A percentile compares a stretch with the other conserved stretches of the same genome.
Evolutionary conservation across 2,113 vertebrate species (phyloP).

Genomic region (Microtus richardsoni): DNA sequence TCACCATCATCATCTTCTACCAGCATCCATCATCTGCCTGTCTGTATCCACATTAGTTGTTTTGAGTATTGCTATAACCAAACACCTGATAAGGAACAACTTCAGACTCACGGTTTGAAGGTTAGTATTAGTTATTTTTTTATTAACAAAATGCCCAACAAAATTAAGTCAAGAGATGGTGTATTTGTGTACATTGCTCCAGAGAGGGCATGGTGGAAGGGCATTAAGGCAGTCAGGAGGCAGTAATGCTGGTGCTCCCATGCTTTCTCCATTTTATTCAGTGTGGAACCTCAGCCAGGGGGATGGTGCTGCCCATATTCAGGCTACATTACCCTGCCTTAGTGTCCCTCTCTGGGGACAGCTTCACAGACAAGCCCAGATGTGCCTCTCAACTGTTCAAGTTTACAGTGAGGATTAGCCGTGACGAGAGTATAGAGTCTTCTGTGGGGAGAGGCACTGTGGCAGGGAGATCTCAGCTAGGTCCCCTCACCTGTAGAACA

Average conservation of each 20-base stretch:
- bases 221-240: not conserved
- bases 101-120: not conserved
- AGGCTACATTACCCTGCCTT: not conserved
- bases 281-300: not conserved
- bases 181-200: not conserved
- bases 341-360: not conserved
- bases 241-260: not conserved
- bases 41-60: not conserved
- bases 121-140: not conserved
- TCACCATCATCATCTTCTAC: not conserved
- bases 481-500: not conserved
- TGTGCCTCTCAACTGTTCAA: not conserved
- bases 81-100: not conserved
- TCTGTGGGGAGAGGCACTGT: no score
- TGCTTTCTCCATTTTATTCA: not conserved
- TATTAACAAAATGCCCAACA: not conserved
- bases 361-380: not conserved
- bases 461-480: not conserved
- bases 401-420: not conserved
- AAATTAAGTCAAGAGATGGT: not conserved
- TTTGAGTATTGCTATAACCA: not conserved
- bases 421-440: not conserved
- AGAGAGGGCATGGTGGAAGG: not conserved
- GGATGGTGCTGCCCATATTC: not conserved
- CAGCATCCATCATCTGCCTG: not conserved